Conservation (phyloP, 2,797 vertebrate genomes). For the Microchirus variegatus region DNA sequence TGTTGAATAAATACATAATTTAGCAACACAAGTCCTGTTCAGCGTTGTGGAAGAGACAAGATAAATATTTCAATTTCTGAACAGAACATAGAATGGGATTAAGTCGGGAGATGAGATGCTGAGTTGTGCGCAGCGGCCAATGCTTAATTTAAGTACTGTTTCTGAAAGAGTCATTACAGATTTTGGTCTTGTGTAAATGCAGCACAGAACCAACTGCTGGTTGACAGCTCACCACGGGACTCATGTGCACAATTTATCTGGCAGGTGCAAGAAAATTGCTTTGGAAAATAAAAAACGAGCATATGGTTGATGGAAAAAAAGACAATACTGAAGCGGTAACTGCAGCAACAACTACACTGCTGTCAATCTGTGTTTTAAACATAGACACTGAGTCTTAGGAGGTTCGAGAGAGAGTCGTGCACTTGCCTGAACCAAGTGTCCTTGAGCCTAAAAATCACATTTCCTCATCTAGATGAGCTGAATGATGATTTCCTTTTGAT, state of each 20-base stretch:
- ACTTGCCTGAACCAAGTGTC: background rate
- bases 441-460: background rate
- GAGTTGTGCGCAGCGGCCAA: constrained; percentile 20
- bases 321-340: background rate
- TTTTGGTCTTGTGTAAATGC: constrained; percentile 19
- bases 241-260: constrained; percentile 20
- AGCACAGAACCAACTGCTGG: constrained; percentile 8
- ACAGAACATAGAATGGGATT: constrained; percentile 44
- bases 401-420: too few relatives aligned
- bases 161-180: constrained; percentile 12
- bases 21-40: constrained; percentile 60
- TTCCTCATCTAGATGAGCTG: background rate
- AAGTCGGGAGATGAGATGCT: constrained; percentile 28
- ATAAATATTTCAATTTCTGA: constrained; percentile 69
- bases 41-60: constrained; percentile 63
- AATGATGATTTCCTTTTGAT: background rate
- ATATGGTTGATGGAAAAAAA: constrained; percentile 23
- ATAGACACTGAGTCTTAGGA: background rate
- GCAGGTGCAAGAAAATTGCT: background rate
- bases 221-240: constrained; percentile 17
- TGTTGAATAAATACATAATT: constrained; percentile 76
- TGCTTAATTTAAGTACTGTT: constrained; percentile 18
- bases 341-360: background rate
- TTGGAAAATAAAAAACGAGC: background rate
- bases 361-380: background rate